A percentile compares a stretch with the other conserved stretches of the same genome.
These are phyloP conservation scores for Sebastes fasciatus DNA, from an alignment of 2,113 vertebrate species.

Conservation along the genomic window DNA sequence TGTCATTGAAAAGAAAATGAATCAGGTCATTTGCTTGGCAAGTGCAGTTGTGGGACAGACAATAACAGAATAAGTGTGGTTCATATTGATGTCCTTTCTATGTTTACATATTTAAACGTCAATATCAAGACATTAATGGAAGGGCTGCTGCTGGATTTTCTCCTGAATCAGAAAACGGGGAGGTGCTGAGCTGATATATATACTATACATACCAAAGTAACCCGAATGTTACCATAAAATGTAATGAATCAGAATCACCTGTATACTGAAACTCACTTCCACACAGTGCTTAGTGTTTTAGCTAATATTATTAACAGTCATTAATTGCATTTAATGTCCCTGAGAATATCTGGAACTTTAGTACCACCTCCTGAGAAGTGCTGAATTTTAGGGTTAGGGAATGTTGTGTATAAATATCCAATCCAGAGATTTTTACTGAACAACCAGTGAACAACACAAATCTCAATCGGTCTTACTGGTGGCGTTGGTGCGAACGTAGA, in stretches of 20 bases:
- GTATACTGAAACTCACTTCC: too few relatives aligned
- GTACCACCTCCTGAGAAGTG: too few relatives aligned
- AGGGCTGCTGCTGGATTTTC: neutral
- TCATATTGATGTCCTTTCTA: neutral
- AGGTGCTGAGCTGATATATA: too few relatives aligned
- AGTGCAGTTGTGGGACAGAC: neutral
- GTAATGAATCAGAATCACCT: too few relatives aligned
- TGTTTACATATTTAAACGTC: neutral
- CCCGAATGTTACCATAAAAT: too few relatives aligned
- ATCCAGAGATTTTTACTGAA: neutral
- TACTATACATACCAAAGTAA: too few relatives aligned
- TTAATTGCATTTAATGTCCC: too few relatives aligned
- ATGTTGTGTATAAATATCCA: neutral
- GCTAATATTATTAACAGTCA: too few relatives aligned
- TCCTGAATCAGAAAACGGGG: neutral
- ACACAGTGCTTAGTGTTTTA: too few relatives aligned
- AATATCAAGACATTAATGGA: neutral
- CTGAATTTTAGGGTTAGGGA: too few relatives aligned
- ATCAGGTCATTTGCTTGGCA: neutral
- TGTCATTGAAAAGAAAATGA: neutral
- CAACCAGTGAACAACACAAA: neutral
- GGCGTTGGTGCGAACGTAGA: conserved; percentile 94
- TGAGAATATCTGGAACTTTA: too few relatives aligned
- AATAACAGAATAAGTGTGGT: neutral
- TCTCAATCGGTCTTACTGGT: conserved; percentile 85